Evolutionary conservation across 2,797 vertebrate genomes (phyloP).

Genomic region (Lithobates pipiens): DNA sequence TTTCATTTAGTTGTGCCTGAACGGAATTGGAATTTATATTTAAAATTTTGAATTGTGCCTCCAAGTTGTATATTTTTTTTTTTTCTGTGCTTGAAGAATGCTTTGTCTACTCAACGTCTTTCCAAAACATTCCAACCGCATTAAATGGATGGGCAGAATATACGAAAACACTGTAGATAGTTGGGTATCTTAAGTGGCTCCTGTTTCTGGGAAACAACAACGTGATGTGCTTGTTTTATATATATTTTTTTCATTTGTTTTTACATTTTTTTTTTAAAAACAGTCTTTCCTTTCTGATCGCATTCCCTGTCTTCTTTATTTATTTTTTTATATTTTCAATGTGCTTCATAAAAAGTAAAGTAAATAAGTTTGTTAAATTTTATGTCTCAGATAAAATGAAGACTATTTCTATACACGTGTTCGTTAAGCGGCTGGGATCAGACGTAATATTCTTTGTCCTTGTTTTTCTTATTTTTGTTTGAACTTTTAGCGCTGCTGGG

Average conservation of each 20-base stretch:
- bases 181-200: slow-evolving; percentile 82
- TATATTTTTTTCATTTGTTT: slow-evolving; percentile 45
- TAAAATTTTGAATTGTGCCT: slow-evolving; percentile 70
- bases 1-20: slow-evolving; percentile 69
- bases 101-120: slow-evolving; percentile 81
- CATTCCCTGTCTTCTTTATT: slow-evolving; percentile 81
- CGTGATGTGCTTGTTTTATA: slow-evolving; percentile 76
- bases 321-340: slow-evolving; percentile 72
- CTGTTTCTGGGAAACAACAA: slow-evolving; percentile 84
- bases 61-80: slow-evolving; percentile 67
- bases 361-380: slow-evolving; percentile 89
- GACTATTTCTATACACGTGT: slow-evolving; percentile 94
- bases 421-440: slow-evolving; percentile 85
- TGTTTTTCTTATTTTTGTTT: slow-evolving; percentile 98
- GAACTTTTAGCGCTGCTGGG: slow-evolving; percentile 90
- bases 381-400: slow-evolving; percentile 90
- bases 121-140: slow-evolving; percentile 90
- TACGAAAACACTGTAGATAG: slow-evolving; percentile 87
- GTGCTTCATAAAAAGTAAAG: slow-evolving; percentile 86
- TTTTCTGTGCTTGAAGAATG: slow-evolving; percentile 80
- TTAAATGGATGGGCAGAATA: slow-evolving; percentile 90
- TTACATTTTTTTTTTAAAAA: slow-evolving; percentile 75
- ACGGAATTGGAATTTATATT: slow-evolving; percentile 66
- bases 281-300: slow-evolving; percentile 83
- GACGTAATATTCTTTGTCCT: slow-evolving; percentile 99